These are phyloP conservation scores for Julus scanicus DNA, from an alignment of 2,888 invertebrate species.

Conservation along the genomic window DNA sequence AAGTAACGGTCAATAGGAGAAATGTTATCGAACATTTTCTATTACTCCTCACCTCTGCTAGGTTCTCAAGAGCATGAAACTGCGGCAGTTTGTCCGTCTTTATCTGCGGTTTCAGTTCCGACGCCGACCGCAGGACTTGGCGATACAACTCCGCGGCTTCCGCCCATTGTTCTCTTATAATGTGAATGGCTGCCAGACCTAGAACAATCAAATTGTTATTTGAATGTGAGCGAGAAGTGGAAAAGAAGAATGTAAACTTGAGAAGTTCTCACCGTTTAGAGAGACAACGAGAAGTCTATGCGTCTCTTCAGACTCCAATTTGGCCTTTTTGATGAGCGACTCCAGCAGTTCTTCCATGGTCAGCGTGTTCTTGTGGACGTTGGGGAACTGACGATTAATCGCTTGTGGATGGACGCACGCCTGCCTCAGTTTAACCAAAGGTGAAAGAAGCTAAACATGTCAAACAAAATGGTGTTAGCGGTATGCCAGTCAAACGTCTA, in stretches of 20 bases:
- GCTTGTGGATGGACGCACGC: conserved; percentile 79
- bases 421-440: conserved; percentile 75
- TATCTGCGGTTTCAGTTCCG: conserved; percentile 67
- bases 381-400: conserved; percentile 70
- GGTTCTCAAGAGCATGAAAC: conserved; percentile 77
- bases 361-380: conserved; percentile 68
- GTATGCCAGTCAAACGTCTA: too few species aligned
- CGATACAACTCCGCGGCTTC: conserved; percentile 74
- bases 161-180: conserved; percentile 70
- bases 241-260: background rate
- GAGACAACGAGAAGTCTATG: conserved; percentile 74
- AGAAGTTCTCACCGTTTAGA: conserved; percentile 71
- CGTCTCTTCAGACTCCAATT: conserved; percentile 73
- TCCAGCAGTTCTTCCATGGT: conserved; percentile 75
- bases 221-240: background rate
- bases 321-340: conserved; percentile 74
- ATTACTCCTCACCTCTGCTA: conserved; percentile 68
- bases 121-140: conserved; percentile 71
- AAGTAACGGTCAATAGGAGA: too few species aligned
- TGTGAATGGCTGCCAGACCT: conserved; percentile 74
- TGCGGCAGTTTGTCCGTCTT: conserved; percentile 75
- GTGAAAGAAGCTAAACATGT: conserved; percentile 73
- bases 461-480: too few species aligned
- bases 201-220: background rate
- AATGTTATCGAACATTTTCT: background rate